Conservation (phyloP, 35 echinoderm and acorn worm genomes). For the Holothuria glaberrima region DNA sequence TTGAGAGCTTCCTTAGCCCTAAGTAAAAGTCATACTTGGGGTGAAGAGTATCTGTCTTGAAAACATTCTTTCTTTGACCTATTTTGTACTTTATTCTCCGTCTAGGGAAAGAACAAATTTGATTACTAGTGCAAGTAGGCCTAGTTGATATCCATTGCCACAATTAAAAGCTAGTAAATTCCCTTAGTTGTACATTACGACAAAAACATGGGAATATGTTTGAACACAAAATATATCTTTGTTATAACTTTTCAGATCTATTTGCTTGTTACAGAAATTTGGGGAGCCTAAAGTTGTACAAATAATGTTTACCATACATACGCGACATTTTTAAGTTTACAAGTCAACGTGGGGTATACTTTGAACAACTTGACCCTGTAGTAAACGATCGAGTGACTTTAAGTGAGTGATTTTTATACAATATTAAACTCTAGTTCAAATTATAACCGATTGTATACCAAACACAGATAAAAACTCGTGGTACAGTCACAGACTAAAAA, state of each 20-base stretch:
- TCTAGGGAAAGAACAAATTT: too few relatives aligned
- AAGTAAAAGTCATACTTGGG: too few relatives aligned
- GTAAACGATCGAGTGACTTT: background rate
- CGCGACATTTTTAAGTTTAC: background rate
- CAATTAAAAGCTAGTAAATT: too few relatives aligned
- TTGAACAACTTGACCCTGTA: background rate
- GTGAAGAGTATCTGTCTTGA: too few relatives aligned
- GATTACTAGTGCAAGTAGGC: too few relatives aligned
- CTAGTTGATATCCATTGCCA: too few relatives aligned
- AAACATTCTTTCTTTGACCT: too few relatives aligned
- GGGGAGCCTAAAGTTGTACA: background rate
- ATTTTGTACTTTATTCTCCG: too few relatives aligned
- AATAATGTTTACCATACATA: background rate
- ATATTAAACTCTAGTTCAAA: constrained; percentile 13
- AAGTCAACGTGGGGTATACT: background rate
- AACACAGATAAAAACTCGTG: background rate
- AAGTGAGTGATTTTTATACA: background rate
- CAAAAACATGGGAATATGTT: too few relatives aligned
- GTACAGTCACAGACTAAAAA: background rate
- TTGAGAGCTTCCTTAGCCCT: too few relatives aligned
- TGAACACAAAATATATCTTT: too few relatives aligned
- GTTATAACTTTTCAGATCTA: background rate
- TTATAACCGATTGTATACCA: background rate
- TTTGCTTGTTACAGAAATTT: background rate
- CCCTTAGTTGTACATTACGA: too few relatives aligned